Evolutionary conservation across 2,113 vertebrate genomes (phyloP).

Genomic region (Pseudorectes ferrugineus): DNA sequence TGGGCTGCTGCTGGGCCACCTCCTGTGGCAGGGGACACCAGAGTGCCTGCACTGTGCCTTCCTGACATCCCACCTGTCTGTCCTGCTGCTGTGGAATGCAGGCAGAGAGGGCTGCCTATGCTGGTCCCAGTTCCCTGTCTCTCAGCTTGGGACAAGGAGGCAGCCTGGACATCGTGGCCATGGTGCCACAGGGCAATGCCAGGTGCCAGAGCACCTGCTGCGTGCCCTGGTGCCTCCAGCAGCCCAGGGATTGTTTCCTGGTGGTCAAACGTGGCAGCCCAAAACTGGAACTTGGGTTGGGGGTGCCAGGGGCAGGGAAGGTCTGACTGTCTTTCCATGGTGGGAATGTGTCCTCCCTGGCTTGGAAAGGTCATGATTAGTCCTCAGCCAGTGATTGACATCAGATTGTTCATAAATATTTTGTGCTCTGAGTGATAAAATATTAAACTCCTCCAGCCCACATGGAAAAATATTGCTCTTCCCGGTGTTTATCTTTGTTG

Average conservation of each 20-base stretch:
- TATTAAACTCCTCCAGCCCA: slow-evolving; percentile 66
- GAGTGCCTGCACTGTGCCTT: neutral
- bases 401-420: slow-evolving; percentile 62
- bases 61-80: neutral
- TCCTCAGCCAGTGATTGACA: slow-evolving; percentile 53
- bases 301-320: neutral
- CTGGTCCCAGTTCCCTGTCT: neutral
- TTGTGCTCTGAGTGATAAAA: slow-evolving; percentile 66
- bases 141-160: neutral
- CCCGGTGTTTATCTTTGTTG: slow-evolving; percentile 60
- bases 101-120: neutral
- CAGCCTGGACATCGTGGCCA: neutral
- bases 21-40: neutral
- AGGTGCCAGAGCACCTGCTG: fast-evolving
- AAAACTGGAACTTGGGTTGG: neutral
- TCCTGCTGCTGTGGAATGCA: neutral
- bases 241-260: neutral
- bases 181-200: fast-evolving
- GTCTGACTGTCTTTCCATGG: neutral
- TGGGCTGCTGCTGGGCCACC: neutral
- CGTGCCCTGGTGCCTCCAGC: neutral
- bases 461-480: slow-evolving; percentile 61
- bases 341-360: neutral
- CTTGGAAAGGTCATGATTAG: slow-evolving; percentile 50
- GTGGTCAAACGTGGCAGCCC: fast-evolving